Base-by-base conservation (phyloP, 1,140 invertebrate species). In the Sitophilus oryzae region DNA sequence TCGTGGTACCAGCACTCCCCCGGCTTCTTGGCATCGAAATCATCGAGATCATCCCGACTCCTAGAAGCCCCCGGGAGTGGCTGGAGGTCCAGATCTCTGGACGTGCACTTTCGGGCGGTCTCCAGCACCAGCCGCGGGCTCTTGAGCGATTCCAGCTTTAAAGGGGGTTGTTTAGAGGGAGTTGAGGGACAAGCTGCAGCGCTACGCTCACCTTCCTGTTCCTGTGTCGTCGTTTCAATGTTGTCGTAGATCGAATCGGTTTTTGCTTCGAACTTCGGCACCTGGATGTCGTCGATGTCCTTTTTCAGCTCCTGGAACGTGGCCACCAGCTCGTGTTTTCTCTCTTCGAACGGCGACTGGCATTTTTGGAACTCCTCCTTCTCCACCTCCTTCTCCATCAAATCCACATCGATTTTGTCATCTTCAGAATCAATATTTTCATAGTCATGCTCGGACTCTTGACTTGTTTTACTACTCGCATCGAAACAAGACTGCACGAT, bases 1-100 rank as follows among this genome's bases (percentile, higher is more conserved):
- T 72, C 71, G 57, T 72, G 74, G 73, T 77, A 76, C 78, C 76
- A 81, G 4, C 6, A 21, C 15, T 41, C 19, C 16, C 19, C 15
- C 25, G 53, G 21, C 52, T 62, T 11, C 5, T 5, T 6, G 38
- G 5, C 5, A 14, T 4, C n/a, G 20, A 19, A 35, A 18, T 11
- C 6, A 21, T 45, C 41, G 22, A 19, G 41, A 35, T n/a, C 5
- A 11, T 5, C 5, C 5, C 25, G 25, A 5, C 5, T 5, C 5
- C 5, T 30, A 11, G 25, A 11, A 30, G 5, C 5, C 11, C 25
- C 25, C 25, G 25, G 25, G n/a, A n/a, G n/a, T n/a, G n/a, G n/a
- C n/a, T n/a, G n/a, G n/a, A n/a, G n/a, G n/a, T n/a, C n/a, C n/a
- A n/a, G n/a, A n/a, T n/a, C n/a, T n/a, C n/a, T n/a, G 5, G 5